phyloP scores from a whole-genome alignment of 2,797 vertebrate genomes.

The Karalla daura region DNA sequence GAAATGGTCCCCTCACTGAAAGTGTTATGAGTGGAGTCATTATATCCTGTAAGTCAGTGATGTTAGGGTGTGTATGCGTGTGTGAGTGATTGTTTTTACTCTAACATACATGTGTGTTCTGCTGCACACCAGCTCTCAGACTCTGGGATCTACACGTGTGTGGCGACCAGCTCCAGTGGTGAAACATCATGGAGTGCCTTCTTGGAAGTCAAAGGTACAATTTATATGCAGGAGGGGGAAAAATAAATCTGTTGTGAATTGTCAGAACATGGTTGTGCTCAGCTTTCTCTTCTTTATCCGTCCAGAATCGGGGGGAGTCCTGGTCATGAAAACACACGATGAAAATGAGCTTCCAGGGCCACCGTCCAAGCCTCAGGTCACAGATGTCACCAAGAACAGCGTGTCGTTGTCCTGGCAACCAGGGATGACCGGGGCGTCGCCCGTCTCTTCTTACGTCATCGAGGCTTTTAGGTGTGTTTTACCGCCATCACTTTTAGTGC shows the following conservation, averaged over 20 bases:
- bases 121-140: slow-evolving; percentile 87
- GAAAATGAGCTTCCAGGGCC: slow-evolving; percentile 93
- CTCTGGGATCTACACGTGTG: slow-evolving; percentile 97
- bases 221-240: no score
- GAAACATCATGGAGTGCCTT: slow-evolving; percentile 98
- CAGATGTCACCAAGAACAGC: slow-evolving; percentile 97
- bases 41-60: not conserved
- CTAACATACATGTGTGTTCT: slow-evolving; percentile 24
- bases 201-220: slow-evolving; percentile 94
- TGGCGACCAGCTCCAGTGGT: slow-evolving; percentile 97
- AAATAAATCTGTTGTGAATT: no score
- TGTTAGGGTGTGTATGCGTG: not conserved
- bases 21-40: slow-evolving; percentile 36
- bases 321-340: slow-evolving; percentile 90
- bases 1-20: slow-evolving; percentile 27
- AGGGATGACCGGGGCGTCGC: slow-evolving; percentile 88
- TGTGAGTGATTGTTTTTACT: slow-evolving; percentile 7
- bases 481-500: not conserved
- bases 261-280: no score
- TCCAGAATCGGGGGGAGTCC: slow-evolving; percentile 88
- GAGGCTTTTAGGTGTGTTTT: slow-evolving; percentile 95
- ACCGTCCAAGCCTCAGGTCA: slow-evolving; percentile 97
- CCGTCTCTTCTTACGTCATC: slow-evolving; percentile 92
- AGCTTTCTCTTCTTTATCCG: not conserved
- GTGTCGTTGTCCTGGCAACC: slow-evolving; percentile 97